These are phyloP conservation scores for Naso thynnoides DNA, from an alignment of 2,797 vertebrate species.

Conservation along the genomic window DNA sequence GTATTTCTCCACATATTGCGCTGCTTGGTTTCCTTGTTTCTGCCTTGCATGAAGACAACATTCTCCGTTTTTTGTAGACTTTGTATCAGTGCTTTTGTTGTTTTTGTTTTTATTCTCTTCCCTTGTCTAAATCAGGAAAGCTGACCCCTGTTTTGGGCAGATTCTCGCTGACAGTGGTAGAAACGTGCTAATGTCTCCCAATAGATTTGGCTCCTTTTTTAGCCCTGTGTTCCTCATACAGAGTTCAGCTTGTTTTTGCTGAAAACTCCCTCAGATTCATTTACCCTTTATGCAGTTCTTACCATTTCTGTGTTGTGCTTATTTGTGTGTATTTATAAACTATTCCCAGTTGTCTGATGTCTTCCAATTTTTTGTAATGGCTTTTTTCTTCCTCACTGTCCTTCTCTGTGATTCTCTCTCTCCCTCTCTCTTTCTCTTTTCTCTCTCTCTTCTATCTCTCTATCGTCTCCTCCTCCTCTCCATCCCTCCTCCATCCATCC, in stretches of 20 bases:
- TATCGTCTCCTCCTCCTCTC: conserved; percentile 73
- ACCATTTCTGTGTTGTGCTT: conserved; percentile 86
- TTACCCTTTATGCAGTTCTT: conserved; percentile 90
- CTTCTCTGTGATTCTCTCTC: conserved; percentile 63
- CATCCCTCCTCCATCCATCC: conserved; percentile 85
- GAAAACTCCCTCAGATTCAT: conserved; percentile 82
- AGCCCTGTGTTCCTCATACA: conserved; percentile 44
- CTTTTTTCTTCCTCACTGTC: conserved; percentile 52
- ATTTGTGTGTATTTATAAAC: conserved; percentile 76
- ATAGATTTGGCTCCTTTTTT: conserved; percentile 61
- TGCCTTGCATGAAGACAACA: conserved; percentile 91
- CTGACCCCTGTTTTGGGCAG: conserved; percentile 64
- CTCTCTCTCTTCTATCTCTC: conserved; percentile 38
- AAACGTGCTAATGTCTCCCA: conserved; percentile 62
- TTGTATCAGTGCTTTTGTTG: conserved; percentile 79
- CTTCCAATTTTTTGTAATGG: conserved; percentile 56
- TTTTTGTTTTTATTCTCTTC: conserved; percentile 83
- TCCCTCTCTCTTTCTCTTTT: conserved; percentile 42
- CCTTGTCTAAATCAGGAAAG: conserved; percentile 85
- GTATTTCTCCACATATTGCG: conserved; percentile 84
- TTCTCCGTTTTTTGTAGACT: conserved; percentile 82
- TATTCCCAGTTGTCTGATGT: conserved; percentile 36
- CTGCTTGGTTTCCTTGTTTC: conserved; percentile 73
- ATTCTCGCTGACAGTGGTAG: conserved; percentile 59
- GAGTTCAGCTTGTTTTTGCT: conserved; percentile 82